Percentiles rank a stretch among this genome's conserved stretches.
These are phyloP conservation scores for Homalodisca vitripennis DNA, from an alignment of 1,140 invertebrate species.

Conservation along the genomic window DNA sequence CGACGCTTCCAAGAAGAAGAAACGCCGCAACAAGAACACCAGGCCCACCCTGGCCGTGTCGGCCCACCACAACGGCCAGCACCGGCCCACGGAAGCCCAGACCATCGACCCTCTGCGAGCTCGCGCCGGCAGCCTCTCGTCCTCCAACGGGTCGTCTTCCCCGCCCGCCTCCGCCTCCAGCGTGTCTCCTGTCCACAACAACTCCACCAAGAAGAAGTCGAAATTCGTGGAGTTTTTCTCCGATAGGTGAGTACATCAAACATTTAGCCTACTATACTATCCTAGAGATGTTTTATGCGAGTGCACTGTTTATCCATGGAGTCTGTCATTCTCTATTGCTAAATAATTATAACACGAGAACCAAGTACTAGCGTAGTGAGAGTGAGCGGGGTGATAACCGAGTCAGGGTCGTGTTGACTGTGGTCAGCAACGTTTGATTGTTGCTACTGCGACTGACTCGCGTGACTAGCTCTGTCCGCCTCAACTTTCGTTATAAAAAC, in stretches of 20 bases:
- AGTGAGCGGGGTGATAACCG: too few species aligned
- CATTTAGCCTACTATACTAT: too few species aligned
- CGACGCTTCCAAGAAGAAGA: conserved; percentile 65
- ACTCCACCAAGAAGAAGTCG: conserved; percentile 65
- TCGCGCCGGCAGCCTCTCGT: conserved; percentile 62
- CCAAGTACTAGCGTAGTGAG: too few species aligned
- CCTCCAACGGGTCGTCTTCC: conserved; percentile 63
- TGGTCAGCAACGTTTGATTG: too few species aligned
- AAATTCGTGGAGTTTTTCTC: conserved; percentile 79
- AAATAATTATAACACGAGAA: too few species aligned
- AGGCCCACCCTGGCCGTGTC: conserved; percentile 57
- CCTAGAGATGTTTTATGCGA: too few species aligned
- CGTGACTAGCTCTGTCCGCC: too few species aligned
- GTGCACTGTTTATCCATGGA: too few species aligned
- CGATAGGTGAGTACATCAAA: conserved; percentile 66
- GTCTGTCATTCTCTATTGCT: too few species aligned
- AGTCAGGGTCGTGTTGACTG: too few species aligned
- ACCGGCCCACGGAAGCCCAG: conserved; percentile 12
- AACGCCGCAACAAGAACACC: conserved; percentile 64
- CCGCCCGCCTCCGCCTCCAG: conserved; percentile 62
- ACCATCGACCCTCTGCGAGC: conserved; percentile 41
- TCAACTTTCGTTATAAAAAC: too few species aligned
- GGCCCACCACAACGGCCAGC: conserved; percentile 42
- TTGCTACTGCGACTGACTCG: too few species aligned
- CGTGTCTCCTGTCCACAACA: conserved; percentile 61